phyloP scores from a whole-genome alignment of 2,888 invertebrate species.

The Apoderus coryli region DNA sequence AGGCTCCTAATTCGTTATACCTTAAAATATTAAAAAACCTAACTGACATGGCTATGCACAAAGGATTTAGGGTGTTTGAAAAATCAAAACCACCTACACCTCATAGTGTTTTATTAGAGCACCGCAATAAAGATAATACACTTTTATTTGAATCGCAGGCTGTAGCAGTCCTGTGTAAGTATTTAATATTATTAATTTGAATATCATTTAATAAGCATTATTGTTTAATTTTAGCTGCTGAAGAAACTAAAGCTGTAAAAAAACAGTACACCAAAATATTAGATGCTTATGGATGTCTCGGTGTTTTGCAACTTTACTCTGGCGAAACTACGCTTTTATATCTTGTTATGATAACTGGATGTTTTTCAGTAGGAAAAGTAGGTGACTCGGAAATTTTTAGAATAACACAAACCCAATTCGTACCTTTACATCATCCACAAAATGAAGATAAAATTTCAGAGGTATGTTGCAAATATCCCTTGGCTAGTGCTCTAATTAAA shows the following conservation, averaged over 20 bases:
- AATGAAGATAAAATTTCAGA: conserved; percentile 46
- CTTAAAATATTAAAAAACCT: no score
- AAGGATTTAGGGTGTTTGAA: conserved; percentile 81
- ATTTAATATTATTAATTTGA: no score
- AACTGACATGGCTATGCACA: conserved; percentile 95
- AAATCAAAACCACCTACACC: conserved; percentile 75
- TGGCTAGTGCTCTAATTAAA: conserved; percentile 2
- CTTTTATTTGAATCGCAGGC: conserved; percentile 87
- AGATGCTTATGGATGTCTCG: conserved; percentile 93
- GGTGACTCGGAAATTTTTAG: conserved; percentile 90
- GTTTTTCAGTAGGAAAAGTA: conserved; percentile 92
- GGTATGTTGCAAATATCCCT: conserved; percentile 29
- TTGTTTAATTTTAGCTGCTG: conserved; percentile 46
- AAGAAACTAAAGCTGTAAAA: conserved; percentile 80
- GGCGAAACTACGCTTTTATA: conserved; percentile 76
- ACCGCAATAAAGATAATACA: conserved; percentile 72
- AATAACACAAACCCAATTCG: conserved; percentile 82
- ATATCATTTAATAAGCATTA: no score
- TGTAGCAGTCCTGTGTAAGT: conserved; percentile 68
- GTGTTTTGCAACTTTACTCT: conserved; percentile 77
- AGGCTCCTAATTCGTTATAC: no score
- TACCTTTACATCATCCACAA: conserved; percentile 66
- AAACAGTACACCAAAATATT: conserved; percentile 80
- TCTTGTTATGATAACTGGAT: conserved; percentile 87
- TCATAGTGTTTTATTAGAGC: conserved; percentile 81